phyloP scores from a whole-genome alignment of 2,113 vertebrate species.

The Bubo bubo region DNA sequence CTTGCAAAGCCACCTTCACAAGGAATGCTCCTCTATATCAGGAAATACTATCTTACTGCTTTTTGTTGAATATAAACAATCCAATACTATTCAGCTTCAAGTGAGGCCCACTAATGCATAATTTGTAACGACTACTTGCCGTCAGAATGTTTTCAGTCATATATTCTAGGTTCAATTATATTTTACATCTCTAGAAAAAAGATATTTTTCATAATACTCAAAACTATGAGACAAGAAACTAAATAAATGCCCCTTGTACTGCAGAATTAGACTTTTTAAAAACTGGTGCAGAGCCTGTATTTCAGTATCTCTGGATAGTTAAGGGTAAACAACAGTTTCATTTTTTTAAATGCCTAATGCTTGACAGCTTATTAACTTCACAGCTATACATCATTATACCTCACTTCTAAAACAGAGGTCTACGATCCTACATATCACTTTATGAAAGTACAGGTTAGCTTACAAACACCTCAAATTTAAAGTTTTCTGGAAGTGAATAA shows the following conservation, averaged over 20 bases:
- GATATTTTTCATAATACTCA: background rate
- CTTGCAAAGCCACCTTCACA: background rate
- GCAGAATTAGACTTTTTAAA: background rate
- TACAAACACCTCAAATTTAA: background rate
- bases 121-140: background rate
- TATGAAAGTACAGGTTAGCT: background rate
- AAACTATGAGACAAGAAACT: background rate
- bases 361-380: background rate
- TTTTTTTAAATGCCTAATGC: background rate
- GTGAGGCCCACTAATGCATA: background rate
- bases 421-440: background rate
- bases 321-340: background rate
- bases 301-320: background rate
- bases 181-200: background rate
- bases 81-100: background rate
- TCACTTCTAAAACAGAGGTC: background rate
- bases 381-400: background rate
- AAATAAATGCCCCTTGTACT: background rate
- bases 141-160: background rate
- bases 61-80: background rate
- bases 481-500: background rate
- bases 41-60: background rate
- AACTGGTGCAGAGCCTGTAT: background rate
- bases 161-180: background rate
- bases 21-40: background rate